phyloP scores from a whole-genome alignment of 2,113 vertebrate species.

The Sorex araneus region DNA sequence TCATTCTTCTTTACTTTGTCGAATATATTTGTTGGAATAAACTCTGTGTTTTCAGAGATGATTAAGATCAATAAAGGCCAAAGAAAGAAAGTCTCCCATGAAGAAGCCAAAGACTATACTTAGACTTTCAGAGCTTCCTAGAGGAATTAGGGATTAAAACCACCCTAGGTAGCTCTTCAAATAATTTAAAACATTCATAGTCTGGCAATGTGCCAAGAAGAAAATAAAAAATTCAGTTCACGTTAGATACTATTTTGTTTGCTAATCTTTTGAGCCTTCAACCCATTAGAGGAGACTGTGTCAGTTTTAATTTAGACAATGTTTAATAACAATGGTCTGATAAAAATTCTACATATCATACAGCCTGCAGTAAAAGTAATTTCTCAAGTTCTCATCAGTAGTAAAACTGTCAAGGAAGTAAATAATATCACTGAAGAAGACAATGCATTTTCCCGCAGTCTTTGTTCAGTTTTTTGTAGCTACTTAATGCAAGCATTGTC shows the following conservation, averaged over 20 bases:
- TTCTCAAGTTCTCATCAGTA: slow-evolving; percentile 68
- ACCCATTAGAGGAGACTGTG: slow-evolving; percentile 40
- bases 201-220: neutral
- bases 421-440: slow-evolving; percentile 68
- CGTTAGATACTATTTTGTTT: neutral
- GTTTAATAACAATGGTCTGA: slow-evolving; percentile 64
- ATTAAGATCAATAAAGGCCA: slow-evolving; percentile 57
- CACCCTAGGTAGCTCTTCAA: slow-evolving; percentile 12
- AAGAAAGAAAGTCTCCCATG: slow-evolving; percentile 31
- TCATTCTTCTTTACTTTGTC: slow-evolving; percentile 50
- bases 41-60: slow-evolving; percentile 34
- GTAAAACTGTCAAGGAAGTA: slow-evolving; percentile 62
- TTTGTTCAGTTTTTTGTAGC: slow-evolving; percentile 56
- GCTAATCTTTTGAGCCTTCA: slow-evolving; percentile 70
- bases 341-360: slow-evolving; percentile 67
- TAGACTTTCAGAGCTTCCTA: slow-evolving; percentile 15
- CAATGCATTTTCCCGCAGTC: neutral
- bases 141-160: slow-evolving; percentile 13
- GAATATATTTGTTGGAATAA: slow-evolving; percentile 38
- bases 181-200: slow-evolving; percentile 43
- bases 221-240: slow-evolving; percentile 50
- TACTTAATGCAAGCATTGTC: slow-evolving; percentile 26
- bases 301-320: slow-evolving; percentile 68
- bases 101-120: slow-evolving; percentile 34
- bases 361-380: slow-evolving; percentile 60